Evolutionary conservation across 2,888 invertebrate species (phyloP), one percentile per base, ranked within the genome.

Genomic region (Xestia ashworthii): DNA sequence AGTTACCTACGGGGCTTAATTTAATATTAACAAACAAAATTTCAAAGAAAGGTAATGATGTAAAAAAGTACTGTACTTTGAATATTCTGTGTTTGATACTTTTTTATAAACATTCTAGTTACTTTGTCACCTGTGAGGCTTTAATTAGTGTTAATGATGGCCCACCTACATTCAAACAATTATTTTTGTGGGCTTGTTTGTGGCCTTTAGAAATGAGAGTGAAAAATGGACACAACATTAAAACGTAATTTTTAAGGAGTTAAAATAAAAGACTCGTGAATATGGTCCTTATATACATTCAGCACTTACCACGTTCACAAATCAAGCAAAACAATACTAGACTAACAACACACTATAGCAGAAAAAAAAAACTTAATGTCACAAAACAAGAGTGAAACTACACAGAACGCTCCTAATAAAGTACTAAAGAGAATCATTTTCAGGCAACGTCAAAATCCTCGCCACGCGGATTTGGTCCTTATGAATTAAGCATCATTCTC

Each of bases 401-500:
- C 55, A 53, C 62, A 25, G 14, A 78, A 72, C 66, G 19, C 22
- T 81, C 69, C n/a, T 81, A 60, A 80, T 80, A 80, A 67, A 66
- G 81, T 70, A 76, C 69, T 67, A 50, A 46, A 53, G 32, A 66
- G 44, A 46, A 78, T 65, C 44, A 69, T 81, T 82, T 82, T 25
- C 78, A 66, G 77, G 25, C 77, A 67, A 77, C 71, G 48, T 50
- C 55, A 25, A 50, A 1, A 64, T 70, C 32, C 60, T 19, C 38
- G 82, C 65, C 14, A 50, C 80, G 32, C 71, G 77, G 82, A 81
- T 82, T 77, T 72, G 38, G 55, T 46, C 80, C 80, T 80, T 82
- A 82, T 80, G 82, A 83, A 82, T 83, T 79, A 80, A 83, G 82
- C 82, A 76, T 72, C 80, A 62, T 69, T 38, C 76, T 65, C 46